Evolutionary conservation across 2,888 invertebrate species (phyloP).

Genomic region (Harpalus rubripes): DNA sequence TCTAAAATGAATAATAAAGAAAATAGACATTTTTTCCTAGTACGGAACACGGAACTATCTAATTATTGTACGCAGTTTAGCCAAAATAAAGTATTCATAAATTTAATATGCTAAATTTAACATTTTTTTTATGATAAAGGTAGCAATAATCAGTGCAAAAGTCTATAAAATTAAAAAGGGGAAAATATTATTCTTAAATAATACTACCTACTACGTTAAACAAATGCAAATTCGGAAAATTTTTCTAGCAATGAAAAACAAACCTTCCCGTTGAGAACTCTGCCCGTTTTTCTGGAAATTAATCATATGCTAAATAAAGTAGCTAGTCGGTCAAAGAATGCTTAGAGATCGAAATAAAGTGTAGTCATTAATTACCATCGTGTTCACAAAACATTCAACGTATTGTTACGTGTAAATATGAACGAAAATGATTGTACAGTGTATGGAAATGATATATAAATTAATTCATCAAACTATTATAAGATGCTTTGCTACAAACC

Average conservation of each 20-base stretch:
- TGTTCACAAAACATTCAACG: constrained; percentile 13
- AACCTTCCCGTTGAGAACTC: constrained; percentile 77
- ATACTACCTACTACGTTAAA: constrained; percentile 61
- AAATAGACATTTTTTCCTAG: too few relatives aligned
- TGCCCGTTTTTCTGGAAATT: constrained; percentile 77
- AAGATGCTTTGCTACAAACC: constrained; percentile 79
- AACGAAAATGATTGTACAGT: constrained; percentile 36
- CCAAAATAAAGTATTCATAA: constrained; percentile 1
- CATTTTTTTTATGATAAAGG: constrained; percentile 11
- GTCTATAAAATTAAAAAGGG: constrained; percentile 45
- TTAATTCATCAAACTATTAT: neutral
- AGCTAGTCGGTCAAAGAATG: constrained; percentile 61
- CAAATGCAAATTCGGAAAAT: constrained; percentile 66
- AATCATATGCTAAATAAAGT: constrained; percentile 71
- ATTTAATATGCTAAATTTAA: constrained; percentile 32
- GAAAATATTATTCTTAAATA: constrained; percentile 48
- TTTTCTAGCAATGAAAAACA: constrained; percentile 72
- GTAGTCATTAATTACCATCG: constrained; percentile 31
- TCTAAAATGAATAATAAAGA: too few relatives aligned
- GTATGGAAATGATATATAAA: constrained; percentile 36
- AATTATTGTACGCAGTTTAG: neutral
- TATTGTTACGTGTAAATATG: constrained; percentile 27
- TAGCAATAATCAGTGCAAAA: constrained; percentile 56
- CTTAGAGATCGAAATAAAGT: constrained; percentile 44
- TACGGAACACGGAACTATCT: neutral